These are phyloP conservation scores for Bedellia somnulentella DNA, from an alignment of 2,888 invertebrate genomes.

Conservation along the genomic window DNA sequence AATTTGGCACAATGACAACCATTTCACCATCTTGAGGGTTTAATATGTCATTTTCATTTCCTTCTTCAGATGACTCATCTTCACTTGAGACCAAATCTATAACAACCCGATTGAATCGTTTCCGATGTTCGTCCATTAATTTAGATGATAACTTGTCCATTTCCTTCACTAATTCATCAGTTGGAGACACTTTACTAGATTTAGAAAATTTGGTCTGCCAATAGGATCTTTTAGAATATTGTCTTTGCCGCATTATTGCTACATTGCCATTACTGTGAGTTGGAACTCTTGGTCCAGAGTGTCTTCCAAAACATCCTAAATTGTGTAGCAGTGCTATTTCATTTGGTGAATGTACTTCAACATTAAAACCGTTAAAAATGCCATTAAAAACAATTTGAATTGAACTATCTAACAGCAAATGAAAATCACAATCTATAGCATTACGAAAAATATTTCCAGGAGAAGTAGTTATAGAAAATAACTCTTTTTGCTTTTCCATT, in stretches of 20 bases:
- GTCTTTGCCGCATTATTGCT: slow-evolving; percentile 60
- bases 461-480: too few relatives aligned
- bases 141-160: slow-evolving; percentile 26
- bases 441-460: too few relatives aligned
- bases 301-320: slow-evolving; percentile 79
- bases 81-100: slow-evolving; percentile 52
- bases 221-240: slow-evolving; percentile 59
- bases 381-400: slow-evolving; percentile 57
- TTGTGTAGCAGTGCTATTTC: slow-evolving; percentile 66
- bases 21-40: slow-evolving; percentile 22
- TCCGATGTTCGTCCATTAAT: slow-evolving; percentile 25
- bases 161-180: slow-evolving; percentile 27
- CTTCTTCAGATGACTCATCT: slow-evolving; percentile 18
- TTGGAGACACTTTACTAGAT: slow-evolving; percentile 15
- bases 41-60: slow-evolving; percentile 16
- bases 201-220: slow-evolving; percentile 49
- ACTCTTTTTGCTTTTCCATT: too few relatives aligned
- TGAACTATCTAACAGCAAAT: slow-evolving; percentile 42
- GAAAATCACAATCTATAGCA: slow-evolving; percentile 39
- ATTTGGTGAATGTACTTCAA: slow-evolving; percentile 61
- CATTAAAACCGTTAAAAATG: slow-evolving; percentile 67
- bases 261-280: slow-evolving; percentile 31
- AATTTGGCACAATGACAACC: slow-evolving; percentile 65
- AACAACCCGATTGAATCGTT: slow-evolving; percentile 25
- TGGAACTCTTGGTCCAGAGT: slow-evolving; percentile 63